A percentile compares a stretch with the other conserved stretches of the same genome.
These are phyloP conservation scores for Volucella zonaria DNA, from an alignment of 2,888 invertebrate genomes.

Conservation along the genomic window DNA sequence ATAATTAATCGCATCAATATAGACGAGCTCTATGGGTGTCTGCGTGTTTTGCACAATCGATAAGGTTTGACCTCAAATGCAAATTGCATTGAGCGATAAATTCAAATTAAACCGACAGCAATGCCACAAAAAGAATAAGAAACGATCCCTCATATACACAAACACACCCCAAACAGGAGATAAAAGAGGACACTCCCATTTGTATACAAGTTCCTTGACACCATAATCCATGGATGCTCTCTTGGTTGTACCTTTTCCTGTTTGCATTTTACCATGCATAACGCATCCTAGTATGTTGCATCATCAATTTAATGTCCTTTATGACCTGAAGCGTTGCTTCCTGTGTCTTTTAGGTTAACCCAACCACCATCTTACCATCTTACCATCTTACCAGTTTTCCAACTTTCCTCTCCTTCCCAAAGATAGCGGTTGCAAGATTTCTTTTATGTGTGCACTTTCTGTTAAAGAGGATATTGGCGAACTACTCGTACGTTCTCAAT, in stretches of 20 bases:
- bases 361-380: too few relatives aligned
- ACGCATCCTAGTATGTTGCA: slow-evolving; percentile 21
- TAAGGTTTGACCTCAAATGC: slow-evolving; percentile 56
- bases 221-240: neutral
- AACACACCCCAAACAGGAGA: neutral
- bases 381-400: too few relatives aligned
- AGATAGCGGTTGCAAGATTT: slow-evolving; percentile 20
- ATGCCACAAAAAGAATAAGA: slow-evolving; percentile 24
- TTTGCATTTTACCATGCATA: slow-evolving; percentile 21
- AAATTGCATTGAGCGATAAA: slow-evolving; percentile 58
- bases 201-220: neutral
- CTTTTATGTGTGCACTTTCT: slow-evolving; percentile 2
- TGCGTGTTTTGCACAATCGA: slow-evolving; percentile 20
- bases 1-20: slow-evolving; percentile 29
- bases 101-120: slow-evolving; percentile 49
- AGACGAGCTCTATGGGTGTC: neutral
- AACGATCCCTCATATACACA: neutral
- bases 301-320: slow-evolving; percentile 34
- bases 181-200: neutral
- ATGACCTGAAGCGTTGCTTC: slow-evolving; percentile 17
- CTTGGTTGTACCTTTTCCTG: neutral
- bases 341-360: neutral
- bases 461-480: neutral
- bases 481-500: neutral
- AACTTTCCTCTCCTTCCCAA: neutral